A percentile compares a stretch with the other conserved stretches of the same genome.
phyloP scores from a whole-genome alignment of 1,140 invertebrate species.

The Bacillus rossius region DNA sequence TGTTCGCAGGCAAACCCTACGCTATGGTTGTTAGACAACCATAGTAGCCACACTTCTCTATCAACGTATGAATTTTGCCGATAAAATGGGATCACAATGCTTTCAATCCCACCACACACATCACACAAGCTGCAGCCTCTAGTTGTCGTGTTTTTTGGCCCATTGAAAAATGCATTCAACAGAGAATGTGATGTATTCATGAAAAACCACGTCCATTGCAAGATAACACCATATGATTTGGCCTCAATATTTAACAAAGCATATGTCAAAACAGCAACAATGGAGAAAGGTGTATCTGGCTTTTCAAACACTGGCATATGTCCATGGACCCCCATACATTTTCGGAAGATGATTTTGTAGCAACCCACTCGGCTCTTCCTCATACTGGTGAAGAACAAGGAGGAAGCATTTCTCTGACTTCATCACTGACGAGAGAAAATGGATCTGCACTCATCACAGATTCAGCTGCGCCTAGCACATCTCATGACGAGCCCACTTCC shows the following conservation, averaged over 20 bases:
- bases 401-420: background rate
- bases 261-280: constrained; percentile 28
- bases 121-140: constrained; percentile 36
- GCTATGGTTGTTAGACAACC: constrained; percentile 39
- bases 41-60: constrained; percentile 34
- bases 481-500: background rate
- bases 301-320: background rate
- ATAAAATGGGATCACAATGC: constrained; percentile 6
- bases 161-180: constrained; percentile 40
- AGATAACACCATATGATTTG: constrained; percentile 35
- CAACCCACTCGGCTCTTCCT: background rate
- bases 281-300: constrained; percentile 22
- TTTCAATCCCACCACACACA: no score
- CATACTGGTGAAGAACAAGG: background rate
- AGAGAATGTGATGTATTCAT: constrained; percentile 35
- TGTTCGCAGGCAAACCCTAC: constrained; percentile 29
- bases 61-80: constrained; percentile 23
- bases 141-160: constrained; percentile 33
- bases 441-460: background rate
- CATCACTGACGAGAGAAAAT: background rate
- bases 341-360: background rate
- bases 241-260: constrained; percentile 35
- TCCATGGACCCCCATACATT: background rate
- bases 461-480: background rate
- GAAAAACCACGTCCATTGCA: constrained; percentile 24